A percentile compares a stretch with the other conserved stretches of the same genome.
phyloP scores from a whole-genome alignment of 2,113 vertebrate species.

The Halichoerus grypus region DNA sequence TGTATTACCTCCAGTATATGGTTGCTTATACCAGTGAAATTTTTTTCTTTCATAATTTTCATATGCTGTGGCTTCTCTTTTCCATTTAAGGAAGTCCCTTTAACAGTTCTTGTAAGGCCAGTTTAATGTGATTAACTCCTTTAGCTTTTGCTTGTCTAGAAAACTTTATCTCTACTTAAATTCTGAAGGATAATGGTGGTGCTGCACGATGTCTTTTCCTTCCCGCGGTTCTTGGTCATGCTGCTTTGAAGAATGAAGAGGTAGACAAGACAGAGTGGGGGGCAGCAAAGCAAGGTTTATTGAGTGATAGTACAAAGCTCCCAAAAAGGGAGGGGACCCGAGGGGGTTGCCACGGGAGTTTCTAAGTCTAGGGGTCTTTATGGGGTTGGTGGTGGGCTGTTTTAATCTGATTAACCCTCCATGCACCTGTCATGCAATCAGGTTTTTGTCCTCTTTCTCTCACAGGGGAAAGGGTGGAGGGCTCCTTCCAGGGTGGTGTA shows the following conservation, averaged over 20 bases:
- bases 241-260: background rate
- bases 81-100: background rate
- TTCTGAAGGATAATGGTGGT: background rate
- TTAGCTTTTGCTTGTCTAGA: background rate
- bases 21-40: background rate
- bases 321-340: background rate
- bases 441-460: background rate
- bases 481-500: background rate
- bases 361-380: background rate
- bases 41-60: background rate
- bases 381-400: background rate
- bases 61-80: background rate
- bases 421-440: too few relatives aligned
- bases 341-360: background rate
- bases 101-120: background rate
- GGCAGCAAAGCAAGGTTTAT: background rate
- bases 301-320: background rate
- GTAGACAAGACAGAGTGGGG: background rate
- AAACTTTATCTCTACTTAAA: background rate
- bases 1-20: background rate
- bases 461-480: background rate
- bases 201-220: background rate
- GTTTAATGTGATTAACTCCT: background rate
- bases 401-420: background rate
- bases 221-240: background rate